Conservation (phyloP, 1,140 invertebrate species). For the Trissolcus basalis region DNA sequence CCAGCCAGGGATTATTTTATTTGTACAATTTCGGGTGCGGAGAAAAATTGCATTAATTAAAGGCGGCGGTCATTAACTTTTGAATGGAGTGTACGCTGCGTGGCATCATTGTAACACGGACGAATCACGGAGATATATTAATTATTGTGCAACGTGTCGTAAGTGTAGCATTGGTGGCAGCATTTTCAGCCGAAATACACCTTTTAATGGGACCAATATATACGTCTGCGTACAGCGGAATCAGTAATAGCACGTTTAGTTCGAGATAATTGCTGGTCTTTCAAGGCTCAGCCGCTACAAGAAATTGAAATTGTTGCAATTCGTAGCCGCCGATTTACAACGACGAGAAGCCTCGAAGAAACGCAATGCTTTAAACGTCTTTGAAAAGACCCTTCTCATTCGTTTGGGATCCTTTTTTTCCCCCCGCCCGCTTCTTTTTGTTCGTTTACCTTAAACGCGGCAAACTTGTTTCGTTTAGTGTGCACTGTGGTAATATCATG, state of each 20-base stretch:
- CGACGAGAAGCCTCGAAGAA: constrained; percentile 44
- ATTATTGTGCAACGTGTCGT: constrained; percentile 55
- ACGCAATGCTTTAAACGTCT: constrained; percentile 50
- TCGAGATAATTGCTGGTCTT: constrained; percentile 56
- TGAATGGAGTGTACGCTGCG: constrained; percentile 17
- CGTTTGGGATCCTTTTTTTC: constrained; percentile 20
- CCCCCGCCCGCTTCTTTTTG: constrained; percentile 7
- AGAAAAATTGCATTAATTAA: constrained; percentile 15
- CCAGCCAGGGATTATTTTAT: no score
- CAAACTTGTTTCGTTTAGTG: constrained; percentile 54
- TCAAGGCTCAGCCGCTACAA: constrained; percentile 52
- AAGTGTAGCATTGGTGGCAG: constrained; percentile 53
- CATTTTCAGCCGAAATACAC: constrained; percentile 50
- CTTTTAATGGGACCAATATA: constrained; percentile 59
- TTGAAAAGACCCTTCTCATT: constrained; percentile 51
- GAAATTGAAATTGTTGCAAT: constrained; percentile 61
- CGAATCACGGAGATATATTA: constrained; percentile 46
- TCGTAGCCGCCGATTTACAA: constrained; percentile 52
- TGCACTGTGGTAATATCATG: constrained; percentile 32
- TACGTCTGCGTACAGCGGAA: constrained; percentile 51
- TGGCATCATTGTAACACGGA: constrained; percentile 37
- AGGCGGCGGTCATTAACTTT: constrained; percentile 22
- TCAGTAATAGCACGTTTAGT: constrained; percentile 58
- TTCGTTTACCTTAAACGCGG: constrained; percentile 54
- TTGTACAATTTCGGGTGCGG: no score